These are phyloP conservation scores for Rhagoletis pomonella DNA, from an alignment of 1,140 invertebrate genomes.

Conservation along the genomic window DNA sequence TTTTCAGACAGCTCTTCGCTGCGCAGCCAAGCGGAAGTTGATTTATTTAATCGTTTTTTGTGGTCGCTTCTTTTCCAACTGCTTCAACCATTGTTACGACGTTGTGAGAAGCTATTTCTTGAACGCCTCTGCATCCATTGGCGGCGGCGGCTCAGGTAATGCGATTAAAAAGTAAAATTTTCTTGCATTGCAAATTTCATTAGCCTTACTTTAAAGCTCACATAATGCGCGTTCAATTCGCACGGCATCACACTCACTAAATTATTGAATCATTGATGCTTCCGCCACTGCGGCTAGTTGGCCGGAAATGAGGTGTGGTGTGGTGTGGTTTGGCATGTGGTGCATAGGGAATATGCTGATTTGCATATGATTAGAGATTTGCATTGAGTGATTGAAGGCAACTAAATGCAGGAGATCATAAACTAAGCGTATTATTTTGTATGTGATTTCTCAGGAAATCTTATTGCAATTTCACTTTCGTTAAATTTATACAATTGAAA, in stretches of 20 bases:
- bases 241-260: not conserved
- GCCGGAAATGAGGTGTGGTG: slow-evolving; percentile 30
- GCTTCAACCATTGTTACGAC: slow-evolving; percentile 11
- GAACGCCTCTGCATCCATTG: not conserved
- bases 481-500: too few species aligned
- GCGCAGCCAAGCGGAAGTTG: slow-evolving; percentile 58
- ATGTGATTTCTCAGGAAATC: too few species aligned
- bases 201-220: slow-evolving; percentile 32
- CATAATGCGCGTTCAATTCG: not conserved
- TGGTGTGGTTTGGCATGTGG: not conserved
- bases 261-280: slow-evolving; percentile 41
- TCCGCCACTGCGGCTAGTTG: slow-evolving; percentile 39
- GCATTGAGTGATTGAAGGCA: slow-evolving; percentile 9
- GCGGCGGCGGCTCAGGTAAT: not conserved
- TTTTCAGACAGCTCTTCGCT: slow-evolving; percentile 28
- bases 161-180: not conserved
- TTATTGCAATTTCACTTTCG: too few species aligned
- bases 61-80: not conserved
- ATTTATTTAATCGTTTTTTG: slow-evolving; percentile 53
- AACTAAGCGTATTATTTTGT: too few species aligned
- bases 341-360: not conserved
- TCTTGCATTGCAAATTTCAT: not conserved
- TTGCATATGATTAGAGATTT: slow-evolving; percentile 20
- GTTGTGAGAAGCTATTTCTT: slow-evolving; percentile 5
- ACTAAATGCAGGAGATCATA: too few species aligned